These are phyloP conservation scores for Diadumene lineata DNA, from an alignment of 92 coral and sea anemone genomes.

Conservation along the genomic window DNA sequence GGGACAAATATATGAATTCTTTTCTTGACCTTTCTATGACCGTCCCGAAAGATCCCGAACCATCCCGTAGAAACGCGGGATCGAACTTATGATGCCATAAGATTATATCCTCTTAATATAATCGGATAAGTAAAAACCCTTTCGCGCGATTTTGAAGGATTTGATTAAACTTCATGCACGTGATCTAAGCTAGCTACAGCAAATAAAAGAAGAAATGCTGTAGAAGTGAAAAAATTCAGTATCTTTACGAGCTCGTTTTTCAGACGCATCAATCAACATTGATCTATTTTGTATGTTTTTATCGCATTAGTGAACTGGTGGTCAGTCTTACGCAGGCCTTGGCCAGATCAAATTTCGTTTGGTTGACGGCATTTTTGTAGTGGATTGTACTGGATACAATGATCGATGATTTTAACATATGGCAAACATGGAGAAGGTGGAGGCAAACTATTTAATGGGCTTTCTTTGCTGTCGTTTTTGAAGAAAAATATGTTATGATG, in stretches of 20 bases:
- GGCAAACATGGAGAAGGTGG: neutral
- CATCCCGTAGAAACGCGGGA: slow-evolving; percentile 58
- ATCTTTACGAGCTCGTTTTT: neutral
- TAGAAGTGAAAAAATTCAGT: neutral
- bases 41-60: slow-evolving; percentile 34
- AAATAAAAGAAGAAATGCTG: neutral
- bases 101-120: neutral
- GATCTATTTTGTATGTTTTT: neutral
- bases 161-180: neutral
- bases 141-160: neutral
- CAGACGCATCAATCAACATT: neutral
- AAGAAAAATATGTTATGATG: neutral
- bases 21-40: slow-evolving; percentile 32
- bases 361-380: slow-evolving; percentile 1
- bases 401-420: slow-evolving; percentile 21
- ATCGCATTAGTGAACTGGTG: slow-evolving; percentile 4
- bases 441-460: neutral
- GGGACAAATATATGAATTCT: slow-evolving; percentile 25
- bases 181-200: neutral
- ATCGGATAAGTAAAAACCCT: neutral
- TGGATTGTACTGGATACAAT: slow-evolving; percentile 1
- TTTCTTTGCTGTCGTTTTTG: neutral
- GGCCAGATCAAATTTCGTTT: slow-evolving; percentile 12
- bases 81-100: neutral
- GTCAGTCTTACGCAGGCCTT: slow-evolving; percentile 16